These are phyloP conservation scores for Phalanger gymnotis DNA, from an alignment of 2,797 vertebrate genomes.

Conservation along the genomic window DNA sequence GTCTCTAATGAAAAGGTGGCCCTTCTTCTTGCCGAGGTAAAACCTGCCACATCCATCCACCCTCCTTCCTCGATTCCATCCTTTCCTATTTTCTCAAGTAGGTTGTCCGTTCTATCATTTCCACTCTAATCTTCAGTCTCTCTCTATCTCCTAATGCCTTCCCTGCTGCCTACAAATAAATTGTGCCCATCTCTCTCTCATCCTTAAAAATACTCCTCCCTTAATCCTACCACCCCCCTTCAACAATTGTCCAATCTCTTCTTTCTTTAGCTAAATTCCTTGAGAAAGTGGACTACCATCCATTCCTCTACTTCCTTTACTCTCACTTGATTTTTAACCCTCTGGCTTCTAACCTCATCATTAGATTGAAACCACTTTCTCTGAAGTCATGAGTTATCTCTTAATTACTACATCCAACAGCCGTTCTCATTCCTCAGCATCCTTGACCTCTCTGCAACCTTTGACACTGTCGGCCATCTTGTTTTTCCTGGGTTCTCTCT, in stretches of 20 bases:
- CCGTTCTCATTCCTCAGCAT: background rate
- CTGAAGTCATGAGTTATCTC: background rate
- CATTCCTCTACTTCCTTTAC: background rate
- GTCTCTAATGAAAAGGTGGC: too few species aligned
- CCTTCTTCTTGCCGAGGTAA: too few species aligned
- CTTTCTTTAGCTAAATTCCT: background rate
- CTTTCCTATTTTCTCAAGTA: too few species aligned
- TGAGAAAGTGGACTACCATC: background rate
- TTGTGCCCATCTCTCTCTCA: background rate
- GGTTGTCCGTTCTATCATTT: too few species aligned
- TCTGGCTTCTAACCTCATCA: background rate
- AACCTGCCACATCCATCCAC: too few species aligned
- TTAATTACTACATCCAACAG: background rate
- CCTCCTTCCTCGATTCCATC: too few species aligned
- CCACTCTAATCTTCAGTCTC: background rate
- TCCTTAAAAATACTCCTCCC: background rate
- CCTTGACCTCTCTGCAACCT: background rate
- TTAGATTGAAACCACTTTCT: background rate
- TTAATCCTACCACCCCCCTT: too few species aligned
- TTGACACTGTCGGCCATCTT: background rate
- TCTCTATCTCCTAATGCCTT: background rate
- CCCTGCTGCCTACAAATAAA: background rate
- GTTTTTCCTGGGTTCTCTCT: background rate
- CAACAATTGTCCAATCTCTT: background rate
- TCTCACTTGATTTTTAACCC: background rate